Evolutionary conservation across 1,140 invertebrate genomes (phyloP), one percentile per base, ranked within the genome.

Genomic region (Ctenoplectra terminalis): DNA sequence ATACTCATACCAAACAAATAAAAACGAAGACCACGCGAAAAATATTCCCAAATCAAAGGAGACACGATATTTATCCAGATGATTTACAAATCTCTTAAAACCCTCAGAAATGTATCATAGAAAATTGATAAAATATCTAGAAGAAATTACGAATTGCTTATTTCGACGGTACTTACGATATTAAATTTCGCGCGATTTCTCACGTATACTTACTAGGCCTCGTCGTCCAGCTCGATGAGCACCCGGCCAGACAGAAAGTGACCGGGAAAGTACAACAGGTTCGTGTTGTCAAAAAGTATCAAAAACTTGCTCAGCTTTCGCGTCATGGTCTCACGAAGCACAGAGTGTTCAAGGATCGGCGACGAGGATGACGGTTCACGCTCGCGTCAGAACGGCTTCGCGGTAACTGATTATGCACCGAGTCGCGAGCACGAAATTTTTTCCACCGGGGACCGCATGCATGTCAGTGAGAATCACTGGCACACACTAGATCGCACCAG

Each of bases 241-340:
- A 99, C 98, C 88, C 97, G 95, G 43, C 98, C 98, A 56, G 97
- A 98, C 72, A 99, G 94, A 92, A 99, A 99, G 92, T 98, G 96
- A 43, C 98, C 97, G 60, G 98, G 98, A 90, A 99, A 98, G 92
- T 99, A 99, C 52, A 99, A 93, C 46, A 99, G 94, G 87, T 97
- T 98, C 48, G 98, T 97, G 92, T 99, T 99, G 92, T 99, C 98
- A 93, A 99, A 98, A 56, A 98, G 95, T 89, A 99, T 98, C 34
- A 98, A 94, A 94, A 99, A 99, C 93, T 98, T 99, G 85, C 98
- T 95, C 83, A 99, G 94, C 94, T 99, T 99, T 88, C 97, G 95
- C 73, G 97, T 96, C 97, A 97, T 97, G 91, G 92, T 95, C 37
- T 50, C 56, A 48, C 23, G 23, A 29, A 26, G 29, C 72, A 29